phyloP scores from a whole-genome alignment of 1,140 invertebrate genomes.

The Araneus ventricosus region DNA sequence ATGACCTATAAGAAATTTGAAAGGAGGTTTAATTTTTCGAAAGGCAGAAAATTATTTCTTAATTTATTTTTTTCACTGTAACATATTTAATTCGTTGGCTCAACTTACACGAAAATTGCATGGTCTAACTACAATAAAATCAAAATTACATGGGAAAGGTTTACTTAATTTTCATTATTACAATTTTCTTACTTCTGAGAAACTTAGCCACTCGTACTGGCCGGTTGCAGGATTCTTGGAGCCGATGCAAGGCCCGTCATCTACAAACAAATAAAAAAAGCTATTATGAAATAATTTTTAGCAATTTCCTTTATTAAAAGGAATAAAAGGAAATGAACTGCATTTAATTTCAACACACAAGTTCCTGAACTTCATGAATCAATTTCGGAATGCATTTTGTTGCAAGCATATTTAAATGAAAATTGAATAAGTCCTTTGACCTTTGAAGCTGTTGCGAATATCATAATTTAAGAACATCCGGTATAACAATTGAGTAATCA shows the following conservation, averaged over 20 bases:
- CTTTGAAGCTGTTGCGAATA: no score
- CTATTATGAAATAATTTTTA: neutral
- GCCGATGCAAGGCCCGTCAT: slow-evolving; percentile 95
- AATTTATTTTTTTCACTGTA: no score
- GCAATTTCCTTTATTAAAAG: no score
- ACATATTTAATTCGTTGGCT: neutral
- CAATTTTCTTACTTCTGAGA: slow-evolving; percentile 85
- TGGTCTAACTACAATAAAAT: neutral
- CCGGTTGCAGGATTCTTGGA: slow-evolving; percentile 87
- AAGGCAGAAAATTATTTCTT: neutral
- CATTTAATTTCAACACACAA: no score
- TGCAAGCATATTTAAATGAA: neutral
- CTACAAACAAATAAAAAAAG: slow-evolving; percentile 79
- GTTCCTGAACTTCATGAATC: neutral
- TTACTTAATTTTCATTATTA: no score
- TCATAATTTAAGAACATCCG: no score
- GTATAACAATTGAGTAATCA: no score
- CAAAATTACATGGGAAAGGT: neutral
- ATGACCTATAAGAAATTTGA: slow-evolving; percentile 79
- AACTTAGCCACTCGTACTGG: slow-evolving; percentile 94
- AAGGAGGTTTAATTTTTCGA: neutral
- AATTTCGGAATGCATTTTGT: neutral
- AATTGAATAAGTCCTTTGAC: no score
- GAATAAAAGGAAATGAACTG: no score
- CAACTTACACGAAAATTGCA: neutral